phyloP scores from a whole-genome alignment of 2,888 invertebrate species.

The Apotomis turbidana region DNA sequence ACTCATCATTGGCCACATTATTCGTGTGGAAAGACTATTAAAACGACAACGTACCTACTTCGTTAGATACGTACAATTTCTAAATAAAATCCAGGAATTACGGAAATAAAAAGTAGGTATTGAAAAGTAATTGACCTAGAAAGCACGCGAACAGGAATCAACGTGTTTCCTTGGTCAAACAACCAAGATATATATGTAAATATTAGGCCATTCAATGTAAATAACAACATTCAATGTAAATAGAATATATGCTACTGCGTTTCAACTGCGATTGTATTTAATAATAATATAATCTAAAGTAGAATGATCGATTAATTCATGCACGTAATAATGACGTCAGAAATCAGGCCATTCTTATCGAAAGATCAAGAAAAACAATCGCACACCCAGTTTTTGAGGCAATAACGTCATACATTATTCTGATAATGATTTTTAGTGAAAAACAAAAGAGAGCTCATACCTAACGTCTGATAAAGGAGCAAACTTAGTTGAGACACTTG shows the following conservation, averaged over 20 bases:
- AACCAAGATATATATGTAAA: no score
- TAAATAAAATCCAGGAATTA: no score
- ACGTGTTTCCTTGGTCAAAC: no score
- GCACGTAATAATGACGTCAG: conserved; percentile 3
- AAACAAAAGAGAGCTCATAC: not conserved
- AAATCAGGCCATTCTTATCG: conserved; percentile 22
- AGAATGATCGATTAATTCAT: conserved; percentile 19
- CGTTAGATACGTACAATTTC: no score
- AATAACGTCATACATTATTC: conserved; percentile 1
- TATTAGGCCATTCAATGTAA: conserved; percentile 5
- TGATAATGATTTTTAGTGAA: not conserved
- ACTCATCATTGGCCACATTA: no score
- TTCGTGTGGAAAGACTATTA: no score
- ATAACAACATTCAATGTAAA: conserved; percentile 29
- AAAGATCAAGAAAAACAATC: conserved; percentile 11
- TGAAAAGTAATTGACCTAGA: no score
- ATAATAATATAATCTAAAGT: conserved; percentile 26
- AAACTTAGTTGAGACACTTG: no score
- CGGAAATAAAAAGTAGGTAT: no score
- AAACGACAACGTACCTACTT: no score
- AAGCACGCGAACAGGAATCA: no score
- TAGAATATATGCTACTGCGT: conserved; percentile 40
- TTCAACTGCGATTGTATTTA: conserved; percentile 28
- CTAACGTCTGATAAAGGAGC: not conserved
- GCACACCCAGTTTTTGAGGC: not conserved